Conservation (phyloP, 2,797 vertebrate genomes). For the Sorex maritimensis region DNA sequence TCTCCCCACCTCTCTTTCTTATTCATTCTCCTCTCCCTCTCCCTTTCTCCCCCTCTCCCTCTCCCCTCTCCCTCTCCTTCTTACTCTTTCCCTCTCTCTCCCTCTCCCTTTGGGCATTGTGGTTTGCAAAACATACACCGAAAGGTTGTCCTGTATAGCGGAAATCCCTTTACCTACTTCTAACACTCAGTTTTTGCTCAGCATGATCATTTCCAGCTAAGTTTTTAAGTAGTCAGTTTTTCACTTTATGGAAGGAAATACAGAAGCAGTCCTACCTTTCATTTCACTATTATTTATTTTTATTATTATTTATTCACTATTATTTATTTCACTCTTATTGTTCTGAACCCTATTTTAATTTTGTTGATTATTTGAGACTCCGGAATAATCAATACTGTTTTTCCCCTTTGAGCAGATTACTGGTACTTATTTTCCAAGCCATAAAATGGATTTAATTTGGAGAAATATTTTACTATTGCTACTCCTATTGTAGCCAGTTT, state of each 20-base stretch:
- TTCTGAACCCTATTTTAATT: neutral
- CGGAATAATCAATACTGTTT: neutral
- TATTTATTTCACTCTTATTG: neutral
- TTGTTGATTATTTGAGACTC: neutral
- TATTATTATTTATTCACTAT: too few species aligned
- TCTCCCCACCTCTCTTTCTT: too few species aligned
- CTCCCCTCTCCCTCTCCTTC: too few species aligned
- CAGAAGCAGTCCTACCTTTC: neutral
- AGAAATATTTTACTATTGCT: constrained; percentile 6
- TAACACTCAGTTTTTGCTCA: too few species aligned
- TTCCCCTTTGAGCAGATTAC: neutral
- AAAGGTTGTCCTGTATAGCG: too few species aligned
- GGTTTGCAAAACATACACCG: too few species aligned
- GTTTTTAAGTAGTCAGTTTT: neutral
- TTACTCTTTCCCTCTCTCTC: too few species aligned
- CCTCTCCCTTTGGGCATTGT: too few species aligned
- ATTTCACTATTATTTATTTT: neutral
- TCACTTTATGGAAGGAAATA: constrained; percentile 18
- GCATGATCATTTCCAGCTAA: too few species aligned
- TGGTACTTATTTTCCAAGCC: constrained; percentile 44
- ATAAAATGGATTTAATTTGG: constrained; percentile 1
- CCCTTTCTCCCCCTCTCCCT: too few species aligned
- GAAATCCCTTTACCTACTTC: too few species aligned
- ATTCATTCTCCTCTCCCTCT: too few species aligned
- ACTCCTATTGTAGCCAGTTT: constrained; percentile 27